Percentiles rank a stretch among this genome's conserved stretches.
Evolutionary conservation across 2,888 invertebrate species (phyloP).

Genomic region (Horisme vitalbata): DNA sequence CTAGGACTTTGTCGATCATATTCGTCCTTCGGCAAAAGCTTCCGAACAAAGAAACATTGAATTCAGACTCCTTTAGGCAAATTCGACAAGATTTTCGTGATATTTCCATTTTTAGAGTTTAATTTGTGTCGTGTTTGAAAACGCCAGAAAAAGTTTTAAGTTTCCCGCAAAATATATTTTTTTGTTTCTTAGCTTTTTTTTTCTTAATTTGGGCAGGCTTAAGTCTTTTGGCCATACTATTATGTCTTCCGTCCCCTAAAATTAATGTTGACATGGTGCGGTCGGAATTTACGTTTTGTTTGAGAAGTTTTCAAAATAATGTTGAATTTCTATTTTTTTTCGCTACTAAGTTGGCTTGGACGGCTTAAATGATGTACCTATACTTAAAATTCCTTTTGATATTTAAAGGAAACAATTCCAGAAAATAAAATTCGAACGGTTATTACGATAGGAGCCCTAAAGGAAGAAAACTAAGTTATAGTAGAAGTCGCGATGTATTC

Average conservation of each 20-base stretch:
- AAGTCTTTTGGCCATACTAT: too few species aligned
- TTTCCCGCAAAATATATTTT: slow-evolving; percentile 15
- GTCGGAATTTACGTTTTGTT: slow-evolving; percentile 31
- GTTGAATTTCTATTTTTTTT: slow-evolving; percentile 46
- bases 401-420: too few species aligned
- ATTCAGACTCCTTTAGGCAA: slow-evolving; percentile 65
- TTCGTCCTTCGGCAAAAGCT: slow-evolving; percentile 57
- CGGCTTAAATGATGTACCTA: slow-evolving; percentile 62
- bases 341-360: slow-evolving; percentile 61
- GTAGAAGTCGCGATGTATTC: background rate
- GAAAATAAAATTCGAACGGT: too few species aligned
- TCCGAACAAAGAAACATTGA: slow-evolving; percentile 65
- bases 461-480: background rate
- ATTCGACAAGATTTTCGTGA: slow-evolving; percentile 62
- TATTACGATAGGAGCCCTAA: background rate
- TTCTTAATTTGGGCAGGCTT: too few species aligned
- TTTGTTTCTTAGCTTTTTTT: too few species aligned
- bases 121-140: slow-evolving; percentile 11
- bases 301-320: slow-evolving; percentile 16
- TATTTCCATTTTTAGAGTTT: slow-evolving; percentile 54
- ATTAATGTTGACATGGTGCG: slow-evolving; percentile 8
- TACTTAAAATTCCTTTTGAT: too few species aligned
- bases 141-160: slow-evolving; percentile 17
- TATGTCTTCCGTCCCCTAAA: too few species aligned
- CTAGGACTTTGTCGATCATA: slow-evolving; percentile 63